A percentile compares a stretch with the other conserved stretches of the same genome.
Evolutionary conservation across 2,113 vertebrate species (phyloP).

Genomic region (Tiliqua scincoides): DNA sequence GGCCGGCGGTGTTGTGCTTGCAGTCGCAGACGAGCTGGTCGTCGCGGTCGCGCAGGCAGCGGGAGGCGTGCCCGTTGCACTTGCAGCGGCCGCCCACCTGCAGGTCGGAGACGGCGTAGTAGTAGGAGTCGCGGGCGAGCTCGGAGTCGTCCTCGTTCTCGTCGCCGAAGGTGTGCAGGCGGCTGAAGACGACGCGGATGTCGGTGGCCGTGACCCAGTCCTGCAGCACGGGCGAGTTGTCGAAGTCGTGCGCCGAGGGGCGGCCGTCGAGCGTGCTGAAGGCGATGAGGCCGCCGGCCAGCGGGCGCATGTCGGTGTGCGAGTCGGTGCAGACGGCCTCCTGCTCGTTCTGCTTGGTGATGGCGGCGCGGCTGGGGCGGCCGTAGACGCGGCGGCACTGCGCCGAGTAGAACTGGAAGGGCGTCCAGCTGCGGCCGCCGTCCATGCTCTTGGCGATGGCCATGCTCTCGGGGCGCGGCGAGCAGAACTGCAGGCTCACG

Average conservation of each 20-base stretch:
- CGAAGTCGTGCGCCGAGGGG: conserved; percentile 98
- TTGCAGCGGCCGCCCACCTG: conserved; percentile 98
- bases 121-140: conserved; percentile 93
- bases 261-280: conserved; percentile 98
- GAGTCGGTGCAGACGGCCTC: conserved; percentile 98
- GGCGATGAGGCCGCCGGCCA: conserved; percentile 94
- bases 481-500: conserved; percentile 98
- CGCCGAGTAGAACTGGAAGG: conserved; percentile 97
- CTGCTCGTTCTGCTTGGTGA: conserved; percentile 99
- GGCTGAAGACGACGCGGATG: conserved; percentile 91
- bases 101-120: conserved; percentile 95
- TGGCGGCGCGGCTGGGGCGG: conserved; percentile 88
- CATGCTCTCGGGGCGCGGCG: conserved; percentile 95
- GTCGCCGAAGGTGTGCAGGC: conserved; percentile 93
- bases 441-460: conserved; percentile 98
- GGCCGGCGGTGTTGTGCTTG: conserved; percentile 95
- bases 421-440: conserved; percentile 95
- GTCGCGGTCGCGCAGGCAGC: conserved; percentile 93
- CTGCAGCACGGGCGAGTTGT: conserved; percentile 97
- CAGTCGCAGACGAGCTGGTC: conserved; percentile 94
- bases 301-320: conserved; percentile 93
- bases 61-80: conserved; percentile 96
- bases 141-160: conserved; percentile 96
- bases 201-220: conserved; percentile 99
- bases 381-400: conserved; percentile 97